Evolutionary conservation across 2,888 invertebrate species (phyloP).

Genomic region (Mystacides longicornis): DNA sequence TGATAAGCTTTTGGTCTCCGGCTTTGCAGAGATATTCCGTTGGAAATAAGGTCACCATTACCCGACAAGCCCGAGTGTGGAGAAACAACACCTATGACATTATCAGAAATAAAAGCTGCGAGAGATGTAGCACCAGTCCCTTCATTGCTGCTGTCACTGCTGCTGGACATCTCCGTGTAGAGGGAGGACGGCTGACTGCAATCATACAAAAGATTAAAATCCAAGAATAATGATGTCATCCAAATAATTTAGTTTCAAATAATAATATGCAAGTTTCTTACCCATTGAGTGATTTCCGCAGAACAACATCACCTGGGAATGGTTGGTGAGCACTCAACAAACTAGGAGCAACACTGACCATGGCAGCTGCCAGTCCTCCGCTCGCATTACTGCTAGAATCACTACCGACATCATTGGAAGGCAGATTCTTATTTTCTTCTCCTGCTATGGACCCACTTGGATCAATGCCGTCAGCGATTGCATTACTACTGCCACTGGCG

Average conservation of each 20-base stretch:
- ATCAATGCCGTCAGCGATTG: background rate
- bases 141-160: constrained; percentile 12
- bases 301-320: background rate
- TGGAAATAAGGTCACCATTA: background rate
- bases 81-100: background rate
- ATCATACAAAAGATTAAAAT: too few relatives aligned
- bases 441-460: background rate
- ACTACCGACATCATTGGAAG: background rate
- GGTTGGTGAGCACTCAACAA: background rate
- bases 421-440: background rate
- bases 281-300: background rate
- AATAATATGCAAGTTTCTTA: background rate
- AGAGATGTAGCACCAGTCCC: background rate
- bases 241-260: too few relatives aligned
- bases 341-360: background rate
- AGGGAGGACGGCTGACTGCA: constrained; percentile 13
- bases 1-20: constrained; percentile 28
- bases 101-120: background rate
- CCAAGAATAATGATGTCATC: too few relatives aligned
- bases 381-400: background rate
- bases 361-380: background rate
- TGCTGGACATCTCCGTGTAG: constrained; percentile 14
- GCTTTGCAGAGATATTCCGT: background rate
- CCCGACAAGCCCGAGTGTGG: background rate
- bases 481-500: background rate